phyloP scores from a whole-genome alignment of 1,140 invertebrate genomes.

The Asobara japonica region DNA sequence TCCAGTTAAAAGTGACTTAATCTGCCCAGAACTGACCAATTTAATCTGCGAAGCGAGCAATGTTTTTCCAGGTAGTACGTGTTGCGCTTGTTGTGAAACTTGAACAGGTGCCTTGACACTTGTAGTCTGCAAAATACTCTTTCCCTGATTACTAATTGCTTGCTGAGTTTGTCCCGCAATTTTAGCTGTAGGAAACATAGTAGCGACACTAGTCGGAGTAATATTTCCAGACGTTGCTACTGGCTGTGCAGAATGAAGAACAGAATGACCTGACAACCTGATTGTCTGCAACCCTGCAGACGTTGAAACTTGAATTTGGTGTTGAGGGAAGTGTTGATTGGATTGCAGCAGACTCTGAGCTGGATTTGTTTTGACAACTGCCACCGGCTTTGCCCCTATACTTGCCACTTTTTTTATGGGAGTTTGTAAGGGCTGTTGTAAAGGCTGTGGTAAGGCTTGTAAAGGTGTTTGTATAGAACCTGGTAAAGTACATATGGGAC shows the following conservation, averaged over 20 bases:
- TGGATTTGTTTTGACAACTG: conserved; percentile 58
- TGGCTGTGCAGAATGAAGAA: conserved; percentile 59
- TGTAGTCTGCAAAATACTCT: conserved; percentile 59
- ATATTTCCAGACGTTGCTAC: conserved; percentile 42
- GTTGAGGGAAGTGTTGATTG: conserved; percentile 63
- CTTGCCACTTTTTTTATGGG: conserved; percentile 32
- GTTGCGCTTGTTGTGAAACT: conserved; percentile 46
- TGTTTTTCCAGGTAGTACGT: conserved; percentile 61
- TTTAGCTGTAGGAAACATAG: conserved; percentile 57
- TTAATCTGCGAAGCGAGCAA: conserved; percentile 63
- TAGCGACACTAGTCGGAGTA: conserved; percentile 49
- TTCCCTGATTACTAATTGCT: conserved; percentile 60
- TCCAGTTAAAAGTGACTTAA: conserved; percentile 60
- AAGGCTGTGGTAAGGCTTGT: too few species aligned
- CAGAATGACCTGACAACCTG: conserved; percentile 65
- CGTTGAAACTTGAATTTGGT: conserved; percentile 66
- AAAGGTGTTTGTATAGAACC: too few species aligned
- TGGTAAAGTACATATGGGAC: too few species aligned
- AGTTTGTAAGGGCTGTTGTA: too few species aligned
- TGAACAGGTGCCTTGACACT: conserved; percentile 57
- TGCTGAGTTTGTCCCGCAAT: conserved; percentile 53
- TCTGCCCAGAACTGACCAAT: conserved; percentile 61
- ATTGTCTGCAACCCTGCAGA: conserved; percentile 68
- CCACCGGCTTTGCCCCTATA: conserved; percentile 57
- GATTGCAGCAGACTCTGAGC: conserved; percentile 62